These are phyloP conservation scores for Sula dactylatra DNA, from an alignment of 2,113 vertebrate genomes.

Conservation along the genomic window DNA sequence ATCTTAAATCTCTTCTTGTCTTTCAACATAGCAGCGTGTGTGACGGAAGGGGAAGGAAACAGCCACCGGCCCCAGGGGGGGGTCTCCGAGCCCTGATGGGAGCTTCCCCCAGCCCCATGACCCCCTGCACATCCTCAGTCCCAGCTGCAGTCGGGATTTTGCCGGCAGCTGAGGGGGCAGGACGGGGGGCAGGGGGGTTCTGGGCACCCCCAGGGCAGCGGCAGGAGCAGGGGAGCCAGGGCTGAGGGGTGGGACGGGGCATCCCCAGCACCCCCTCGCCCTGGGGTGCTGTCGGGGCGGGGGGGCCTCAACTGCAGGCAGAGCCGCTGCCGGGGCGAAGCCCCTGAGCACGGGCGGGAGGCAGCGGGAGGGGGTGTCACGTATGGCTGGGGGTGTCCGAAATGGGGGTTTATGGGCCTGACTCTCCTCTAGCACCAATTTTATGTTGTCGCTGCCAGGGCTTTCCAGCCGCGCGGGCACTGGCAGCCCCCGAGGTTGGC, in stretches of 20 bases:
- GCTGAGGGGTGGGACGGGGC: neutral
- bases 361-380: neutral
- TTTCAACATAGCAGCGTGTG: accelerated
- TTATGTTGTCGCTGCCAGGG: accelerated
- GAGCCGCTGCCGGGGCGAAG: neutral
- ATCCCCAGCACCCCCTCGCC: neutral
- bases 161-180: accelerated
- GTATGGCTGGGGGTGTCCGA: neutral
- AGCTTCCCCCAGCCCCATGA: neutral
- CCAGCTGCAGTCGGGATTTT: accelerated
- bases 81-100: accelerated
- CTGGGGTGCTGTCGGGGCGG: neutral
- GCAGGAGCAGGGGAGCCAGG: neutral
- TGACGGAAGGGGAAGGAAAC: neutral
- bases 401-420: neutral
- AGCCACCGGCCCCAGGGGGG: neutral
- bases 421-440: neutral
- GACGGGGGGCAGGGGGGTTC: too few species aligned
- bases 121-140: neutral
- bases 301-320: neutral
- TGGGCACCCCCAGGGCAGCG: too few species aligned
- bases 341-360: accelerated
- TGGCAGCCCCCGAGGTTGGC: neutral
- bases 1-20: neutral
- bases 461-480: neutral